Percentiles rank a stretch among this genome's conserved stretches.
phyloP scores from a whole-genome alignment of 2,113 vertebrate species.

The Calyptomena viridis region DNA sequence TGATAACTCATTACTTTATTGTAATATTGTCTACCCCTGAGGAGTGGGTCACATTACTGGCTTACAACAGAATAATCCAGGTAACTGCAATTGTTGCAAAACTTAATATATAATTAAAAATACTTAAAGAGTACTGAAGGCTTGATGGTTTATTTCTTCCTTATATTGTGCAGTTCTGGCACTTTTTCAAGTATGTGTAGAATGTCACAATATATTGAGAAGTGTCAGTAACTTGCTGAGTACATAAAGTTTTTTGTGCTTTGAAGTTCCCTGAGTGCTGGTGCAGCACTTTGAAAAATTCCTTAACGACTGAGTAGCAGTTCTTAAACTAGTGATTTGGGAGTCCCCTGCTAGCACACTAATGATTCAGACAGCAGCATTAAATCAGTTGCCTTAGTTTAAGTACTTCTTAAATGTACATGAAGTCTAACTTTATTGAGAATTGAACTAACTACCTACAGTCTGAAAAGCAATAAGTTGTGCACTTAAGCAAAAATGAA shows the following conservation, averaged over 20 bases:
- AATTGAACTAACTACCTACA: conserved; percentile 42
- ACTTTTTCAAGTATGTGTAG: not conserved
- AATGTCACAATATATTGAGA: not conserved
- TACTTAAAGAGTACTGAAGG: not conserved
- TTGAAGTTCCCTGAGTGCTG: conserved; percentile 37
- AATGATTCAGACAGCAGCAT: conserved; percentile 34
- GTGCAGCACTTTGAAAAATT: conserved; percentile 45
- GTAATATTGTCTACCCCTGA: not conserved
- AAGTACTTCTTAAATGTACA: conserved; percentile 29
- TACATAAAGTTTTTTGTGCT: not conserved
- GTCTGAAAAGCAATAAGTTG: not conserved
- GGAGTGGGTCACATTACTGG: not conserved
- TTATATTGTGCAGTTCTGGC: not conserved
- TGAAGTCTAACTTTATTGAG: conserved; percentile 27
- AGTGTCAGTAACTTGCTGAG: not conserved
- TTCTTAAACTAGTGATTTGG: conserved; percentile 42
- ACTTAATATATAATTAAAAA: not conserved
- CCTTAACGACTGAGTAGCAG: not conserved
- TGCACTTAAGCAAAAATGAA: conserved; percentile 21
- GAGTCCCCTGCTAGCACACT: conserved; percentile 36
- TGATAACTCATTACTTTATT: not conserved
- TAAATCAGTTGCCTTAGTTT: conserved; percentile 56
- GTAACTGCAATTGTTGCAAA: not conserved
- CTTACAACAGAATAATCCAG: not conserved
- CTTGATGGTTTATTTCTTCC: not conserved